Conservation (phyloP, 2,797 vertebrate genomes). For the Toxotes lorentzi region DNA sequence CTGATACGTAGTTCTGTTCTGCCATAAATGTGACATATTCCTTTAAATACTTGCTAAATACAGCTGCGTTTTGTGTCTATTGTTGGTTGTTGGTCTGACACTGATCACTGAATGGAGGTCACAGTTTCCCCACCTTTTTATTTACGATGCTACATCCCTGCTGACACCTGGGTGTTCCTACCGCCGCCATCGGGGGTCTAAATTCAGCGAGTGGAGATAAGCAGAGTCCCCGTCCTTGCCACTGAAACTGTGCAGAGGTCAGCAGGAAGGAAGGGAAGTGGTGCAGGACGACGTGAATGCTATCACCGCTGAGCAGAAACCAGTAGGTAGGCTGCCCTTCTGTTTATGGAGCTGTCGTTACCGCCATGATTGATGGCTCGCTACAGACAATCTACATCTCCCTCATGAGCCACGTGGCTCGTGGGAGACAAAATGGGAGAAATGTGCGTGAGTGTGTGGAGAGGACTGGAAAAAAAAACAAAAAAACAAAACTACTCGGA, state of each 20-base stretch:
- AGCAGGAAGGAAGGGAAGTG: conserved; percentile 78
- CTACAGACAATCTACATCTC: conserved; percentile 57
- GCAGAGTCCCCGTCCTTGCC: conserved; percentile 61
- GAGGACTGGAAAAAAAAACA: neutral
- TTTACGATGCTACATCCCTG: conserved; percentile 41
- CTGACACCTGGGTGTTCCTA: conserved; percentile 50
- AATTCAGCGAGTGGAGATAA: conserved; percentile 68
- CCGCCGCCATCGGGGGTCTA: conserved; percentile 44
- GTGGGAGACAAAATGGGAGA: conserved; percentile 17
- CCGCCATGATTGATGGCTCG: conserved; percentile 69
- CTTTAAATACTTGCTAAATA: conserved; percentile 3
- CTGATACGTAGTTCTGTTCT: fast-evolving
- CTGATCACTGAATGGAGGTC: conserved; percentile 41
- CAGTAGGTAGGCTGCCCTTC: conserved; percentile 59
- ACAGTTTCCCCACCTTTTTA: conserved; percentile 22
- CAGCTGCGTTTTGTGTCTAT: conserved; percentile 2
- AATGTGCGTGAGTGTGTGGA: neutral
- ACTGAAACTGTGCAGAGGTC: conserved; percentile 66
- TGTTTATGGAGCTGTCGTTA: conserved; percentile 70
- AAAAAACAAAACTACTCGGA: neutral
- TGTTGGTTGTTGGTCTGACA: conserved; percentile 12
- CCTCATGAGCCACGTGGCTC: conserved; percentile 25
- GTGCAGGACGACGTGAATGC: conserved; percentile 68
- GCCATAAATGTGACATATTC: neutral
- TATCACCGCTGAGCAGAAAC: conserved; percentile 73